Evolutionary conservation across 2,113 vertebrate species (phyloP).

Genomic region (Antigone vipio): DNA sequence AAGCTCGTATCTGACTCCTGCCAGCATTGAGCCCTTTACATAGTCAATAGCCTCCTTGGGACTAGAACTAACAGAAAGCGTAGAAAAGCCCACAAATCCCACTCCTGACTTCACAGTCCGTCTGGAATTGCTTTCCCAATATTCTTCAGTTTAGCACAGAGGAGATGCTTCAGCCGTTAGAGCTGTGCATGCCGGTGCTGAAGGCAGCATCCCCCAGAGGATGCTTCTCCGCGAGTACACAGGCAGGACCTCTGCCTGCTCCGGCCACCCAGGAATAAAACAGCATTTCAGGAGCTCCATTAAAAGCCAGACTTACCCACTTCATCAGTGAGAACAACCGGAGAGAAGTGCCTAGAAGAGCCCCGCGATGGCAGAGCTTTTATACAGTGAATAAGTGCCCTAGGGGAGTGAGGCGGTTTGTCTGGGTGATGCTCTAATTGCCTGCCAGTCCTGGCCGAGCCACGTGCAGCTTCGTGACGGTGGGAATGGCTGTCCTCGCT

Average conservation of each 20-base stretch:
- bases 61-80: neutral
- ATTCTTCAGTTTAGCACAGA: neutral
- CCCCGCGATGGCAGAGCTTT: neutral
- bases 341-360: constrained; percentile 12
- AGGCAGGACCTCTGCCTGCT: neutral
- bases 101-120: neutral
- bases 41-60: neutral
- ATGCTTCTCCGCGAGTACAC: neutral
- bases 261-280: neutral
- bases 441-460: neutral
- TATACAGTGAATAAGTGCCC: constrained; percentile 43
- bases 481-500: neutral
- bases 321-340: constrained; percentile 1
- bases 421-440: constrained; percentile 30
- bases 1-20: neutral
- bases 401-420: neutral
- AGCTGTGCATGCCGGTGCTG: rapidly evolving
- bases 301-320: constrained; percentile 47
- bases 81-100: neutral
- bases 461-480: neutral
- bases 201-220: neutral
- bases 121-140: neutral
- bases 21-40: neutral
- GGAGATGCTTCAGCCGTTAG: neutral
- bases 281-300: neutral